Percentiles rank a stretch among this genome's conserved stretches.
Conservation (phyloP, 1,140 invertebrate species). For the Palaemon carinicauda region DNA sequence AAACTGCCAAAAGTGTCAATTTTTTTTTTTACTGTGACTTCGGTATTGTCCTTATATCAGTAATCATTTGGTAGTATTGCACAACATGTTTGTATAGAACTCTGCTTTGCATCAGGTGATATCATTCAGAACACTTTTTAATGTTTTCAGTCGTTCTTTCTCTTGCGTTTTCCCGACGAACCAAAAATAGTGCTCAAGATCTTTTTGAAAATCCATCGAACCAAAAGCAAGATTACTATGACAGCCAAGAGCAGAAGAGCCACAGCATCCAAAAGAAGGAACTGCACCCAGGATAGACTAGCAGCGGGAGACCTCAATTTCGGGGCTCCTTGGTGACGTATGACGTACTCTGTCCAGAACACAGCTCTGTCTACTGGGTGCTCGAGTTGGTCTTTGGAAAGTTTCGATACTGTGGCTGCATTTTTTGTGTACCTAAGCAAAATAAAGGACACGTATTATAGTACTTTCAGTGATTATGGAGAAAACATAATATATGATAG, state of each 20-base stretch:
- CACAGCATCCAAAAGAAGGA: not conserved
- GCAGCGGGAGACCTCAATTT: conserved; percentile 65
- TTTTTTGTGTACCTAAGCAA: not conserved
- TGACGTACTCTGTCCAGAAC: conserved; percentile 71
- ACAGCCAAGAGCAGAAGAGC: not conserved
- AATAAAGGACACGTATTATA: too few relatives aligned
- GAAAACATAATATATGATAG: too few relatives aligned
- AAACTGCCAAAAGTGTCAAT: too few relatives aligned
- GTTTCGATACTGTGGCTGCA: not conserved
- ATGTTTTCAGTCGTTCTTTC: too few relatives aligned
- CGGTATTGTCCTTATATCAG: too few relatives aligned
- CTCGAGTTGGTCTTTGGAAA: not conserved
- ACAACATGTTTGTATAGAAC: too few relatives aligned
- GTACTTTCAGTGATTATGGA: too few relatives aligned
- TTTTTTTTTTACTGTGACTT: too few relatives aligned
- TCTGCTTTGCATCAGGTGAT: too few relatives aligned
- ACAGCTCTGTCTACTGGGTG: conserved; percentile 34
- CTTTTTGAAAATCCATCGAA: not conserved
- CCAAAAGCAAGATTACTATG: not conserved
- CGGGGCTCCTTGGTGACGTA: conserved; percentile 67
- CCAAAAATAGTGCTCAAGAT: not conserved
- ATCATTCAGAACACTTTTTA: too few relatives aligned
- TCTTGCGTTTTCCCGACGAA: not conserved
- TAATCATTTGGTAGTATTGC: too few relatives aligned
- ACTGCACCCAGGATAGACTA: conserved; percentile 20